Percentiles rank a stretch among this genome's conserved stretches.
Evolutionary conservation across 2,797 vertebrate species (phyloP).

Genomic region (Lutjanus argentimaculatus): DNA sequence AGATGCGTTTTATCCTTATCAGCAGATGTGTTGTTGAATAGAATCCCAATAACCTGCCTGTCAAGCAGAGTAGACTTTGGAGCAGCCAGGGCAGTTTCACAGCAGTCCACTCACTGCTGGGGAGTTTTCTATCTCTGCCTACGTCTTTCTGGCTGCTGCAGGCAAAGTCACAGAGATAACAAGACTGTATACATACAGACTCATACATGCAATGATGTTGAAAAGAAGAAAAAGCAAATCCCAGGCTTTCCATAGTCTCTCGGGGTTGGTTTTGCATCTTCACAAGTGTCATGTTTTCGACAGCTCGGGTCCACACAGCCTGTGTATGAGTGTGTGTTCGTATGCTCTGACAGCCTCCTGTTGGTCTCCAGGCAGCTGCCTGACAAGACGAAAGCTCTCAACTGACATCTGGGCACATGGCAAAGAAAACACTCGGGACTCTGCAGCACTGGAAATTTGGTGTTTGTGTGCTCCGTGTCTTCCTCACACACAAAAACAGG

Average conservation of each 20-base stretch:
- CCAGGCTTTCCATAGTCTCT: slow-evolving; percentile 15
- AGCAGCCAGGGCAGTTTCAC: slow-evolving; percentile 7
- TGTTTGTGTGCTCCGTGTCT: slow-evolving; percentile 1
- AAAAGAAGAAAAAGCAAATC: slow-evolving; percentile 29
- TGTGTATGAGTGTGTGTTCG: slow-evolving; percentile 30
- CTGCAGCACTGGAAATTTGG: slow-evolving; percentile 31
- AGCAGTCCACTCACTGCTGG: not conserved
- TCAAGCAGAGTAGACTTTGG: not conserved
- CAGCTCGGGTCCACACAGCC: slow-evolving; percentile 31
- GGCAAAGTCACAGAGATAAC: not conserved
- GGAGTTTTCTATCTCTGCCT: slow-evolving; percentile 7
- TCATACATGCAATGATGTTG: slow-evolving; percentile 21
- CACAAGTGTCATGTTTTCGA: slow-evolving; percentile 43
- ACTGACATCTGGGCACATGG: slow-evolving; percentile 59
- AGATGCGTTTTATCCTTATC: slow-evolving; percentile 11
- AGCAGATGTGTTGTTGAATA: slow-evolving; percentile 7
- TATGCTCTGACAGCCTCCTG: slow-evolving; percentile 48
- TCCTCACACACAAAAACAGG: not conserved
- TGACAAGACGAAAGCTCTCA: slow-evolving; percentile 56
- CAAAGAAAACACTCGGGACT: slow-evolving; percentile 44
- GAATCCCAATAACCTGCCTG: slow-evolving; percentile 5
- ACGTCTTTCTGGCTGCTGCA: slow-evolving; percentile 19
- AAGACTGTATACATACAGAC: slow-evolving; percentile 12
- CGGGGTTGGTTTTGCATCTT: slow-evolving; percentile 32
- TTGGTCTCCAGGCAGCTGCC: slow-evolving; percentile 66